phyloP scores from a whole-genome alignment of 2,113 vertebrate species.

The Phaethon lepturus region DNA sequence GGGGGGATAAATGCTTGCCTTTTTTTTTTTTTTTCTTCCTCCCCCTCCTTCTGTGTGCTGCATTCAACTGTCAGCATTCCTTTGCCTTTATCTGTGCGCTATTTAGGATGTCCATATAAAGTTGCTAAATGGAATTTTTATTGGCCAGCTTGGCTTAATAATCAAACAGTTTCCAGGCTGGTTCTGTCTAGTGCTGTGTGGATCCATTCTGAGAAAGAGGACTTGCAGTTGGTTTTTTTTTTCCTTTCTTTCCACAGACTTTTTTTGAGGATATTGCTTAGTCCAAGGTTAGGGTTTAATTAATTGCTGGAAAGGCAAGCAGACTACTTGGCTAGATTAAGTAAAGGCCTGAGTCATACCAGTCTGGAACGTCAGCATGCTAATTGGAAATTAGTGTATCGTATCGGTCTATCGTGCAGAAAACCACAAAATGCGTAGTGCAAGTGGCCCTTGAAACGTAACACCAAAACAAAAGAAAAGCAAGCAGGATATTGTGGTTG shows the following conservation, averaged over 20 bases:
- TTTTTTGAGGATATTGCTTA: not conserved
- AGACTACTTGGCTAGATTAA: not conserved
- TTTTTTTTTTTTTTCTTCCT: accelerated
- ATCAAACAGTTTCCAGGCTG: conserved; percentile 62
- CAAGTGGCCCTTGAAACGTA: not conserved
- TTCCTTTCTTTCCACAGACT: not conserved
- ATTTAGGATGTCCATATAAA: conserved; percentile 64
- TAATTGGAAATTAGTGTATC: conserved; percentile 2
- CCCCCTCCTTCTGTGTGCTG: not conserved
- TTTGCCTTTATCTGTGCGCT: conserved; percentile 38
- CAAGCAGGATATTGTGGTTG: not conserved
- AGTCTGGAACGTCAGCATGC: not conserved
- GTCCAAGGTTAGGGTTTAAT: not conserved
- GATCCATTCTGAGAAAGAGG: conserved; percentile 26
- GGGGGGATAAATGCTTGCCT: not conserved
- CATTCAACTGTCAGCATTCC: conserved; percentile 45
- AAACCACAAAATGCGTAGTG: not conserved
- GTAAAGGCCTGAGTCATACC: not conserved
- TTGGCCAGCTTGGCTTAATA: conserved; percentile 56
- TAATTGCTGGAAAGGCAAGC: conserved; percentile 10
- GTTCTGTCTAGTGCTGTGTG: conserved; percentile 47
- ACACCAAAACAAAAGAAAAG: not conserved
- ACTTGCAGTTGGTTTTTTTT: not conserved
- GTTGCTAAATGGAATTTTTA: conserved; percentile 69
- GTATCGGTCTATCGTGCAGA: not conserved